Base-by-base conservation (phyloP, 2,797 vertebrate genomes). In the Hyperoplus lanceolatus region DNA sequence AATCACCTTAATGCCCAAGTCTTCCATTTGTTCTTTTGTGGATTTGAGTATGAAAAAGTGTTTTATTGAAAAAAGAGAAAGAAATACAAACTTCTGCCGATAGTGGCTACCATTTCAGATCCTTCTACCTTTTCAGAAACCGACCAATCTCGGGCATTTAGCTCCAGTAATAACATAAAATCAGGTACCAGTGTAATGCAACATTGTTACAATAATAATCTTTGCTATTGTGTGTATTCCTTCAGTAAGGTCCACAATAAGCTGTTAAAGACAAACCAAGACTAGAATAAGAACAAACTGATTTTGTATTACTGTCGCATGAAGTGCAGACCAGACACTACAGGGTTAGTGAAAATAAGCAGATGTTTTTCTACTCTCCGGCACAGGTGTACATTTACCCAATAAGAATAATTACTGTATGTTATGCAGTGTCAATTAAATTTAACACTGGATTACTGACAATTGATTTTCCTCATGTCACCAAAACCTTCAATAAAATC, bases 321-420 rank as follows among this genome's bases (percentile, higher is more conserved):
- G 59, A 70, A 80, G 75, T 73, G 38, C 81, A 84, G 67, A 49
- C 21, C 0, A 43, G 21, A 73, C 42, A 77, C 54, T 29, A 64
- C 66, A 61, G 77, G 74, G 57, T 84, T 77, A 3, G 67, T 4
- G n/a, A 13, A 80, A 80, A 82, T 80, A 77, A 66, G 60, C 87
- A 90, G 82, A 67, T 84, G 79, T 83, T 75, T 59, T 46, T 39
- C 29, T 29, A 29, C 29, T 29, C 58, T 83, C 42, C 0, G 0
- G 10, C 46, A 72, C 82, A 88, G 86, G 66, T 86, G 83, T 78
- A 74, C 60, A 42, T 73, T 60, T 10, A 62, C 14, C 43, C 15
- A 39, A 4, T 18, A 50, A 18, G 41, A 64, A 62, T 6, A 12
- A 63, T 58, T 13, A 42, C 15, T 78, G 1, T 58, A 9, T 50